These are phyloP conservation scores for Chrysotoxum bicinctum DNA, from an alignment of 2,888 invertebrate species.

Conservation along the genomic window DNA sequence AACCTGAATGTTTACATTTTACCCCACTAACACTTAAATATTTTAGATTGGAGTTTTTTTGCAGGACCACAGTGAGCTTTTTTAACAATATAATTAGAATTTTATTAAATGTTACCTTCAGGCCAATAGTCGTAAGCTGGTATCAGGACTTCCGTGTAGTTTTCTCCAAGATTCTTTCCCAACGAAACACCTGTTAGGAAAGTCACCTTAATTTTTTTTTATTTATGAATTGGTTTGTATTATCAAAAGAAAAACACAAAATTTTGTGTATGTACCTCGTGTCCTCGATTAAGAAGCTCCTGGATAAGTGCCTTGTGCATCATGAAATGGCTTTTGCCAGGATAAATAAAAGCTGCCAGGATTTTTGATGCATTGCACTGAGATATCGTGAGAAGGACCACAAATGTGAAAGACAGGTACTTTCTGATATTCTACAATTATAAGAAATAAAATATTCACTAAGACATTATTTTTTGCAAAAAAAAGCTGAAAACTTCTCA, in stretches of 20 bases:
- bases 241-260: no score
- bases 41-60: no score
- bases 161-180: slow-evolving; percentile 76
- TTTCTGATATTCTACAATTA: slow-evolving; percentile 7
- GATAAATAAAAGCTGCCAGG: slow-evolving; percentile 81
- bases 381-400: background rate
- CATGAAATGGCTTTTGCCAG: slow-evolving; percentile 82
- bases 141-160: slow-evolving; percentile 77
- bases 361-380: slow-evolving; percentile 78
- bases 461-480: no score
- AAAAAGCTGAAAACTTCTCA: no score
- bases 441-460: background rate
- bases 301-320: slow-evolving; percentile 81
- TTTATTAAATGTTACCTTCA: no score
- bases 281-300: slow-evolving; percentile 82
- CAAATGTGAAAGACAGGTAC: background rate
- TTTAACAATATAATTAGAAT: no score
- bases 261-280: slow-evolving; percentile 78
- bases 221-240: no score
- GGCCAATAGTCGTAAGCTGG: slow-evolving; percentile 79
- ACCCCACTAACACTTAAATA: no score
- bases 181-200: slow-evolving; percentile 77
- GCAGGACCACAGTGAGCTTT: no score
- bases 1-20: no score
- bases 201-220: slow-evolving; percentile 74